Evolutionary conservation across 2,113 vertebrate species (phyloP), one percentile per base, ranked within the genome.

Genomic region (Romanogobio albipinnatus): DNA sequence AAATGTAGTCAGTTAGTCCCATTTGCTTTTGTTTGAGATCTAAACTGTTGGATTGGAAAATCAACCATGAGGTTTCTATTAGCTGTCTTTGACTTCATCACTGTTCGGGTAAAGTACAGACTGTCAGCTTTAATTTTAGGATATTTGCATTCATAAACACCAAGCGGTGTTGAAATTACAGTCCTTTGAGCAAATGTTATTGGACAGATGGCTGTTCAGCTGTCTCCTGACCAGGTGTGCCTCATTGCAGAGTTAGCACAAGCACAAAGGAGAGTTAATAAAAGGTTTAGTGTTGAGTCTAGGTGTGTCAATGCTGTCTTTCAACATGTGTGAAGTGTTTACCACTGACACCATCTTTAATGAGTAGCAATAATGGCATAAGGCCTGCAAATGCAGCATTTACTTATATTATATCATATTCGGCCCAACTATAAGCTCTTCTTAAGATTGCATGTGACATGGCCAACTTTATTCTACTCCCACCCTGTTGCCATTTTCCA

Each of bases 111-210:
- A 36, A 68, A 82, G 24, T 36, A 53, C 26, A 68, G 62, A 53
- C 47, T n/a, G 64, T 53, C 80, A 9, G 2, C 64, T 82, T 82
- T 87, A 85, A 87, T 76, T 58, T 71, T n/a, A 82, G 49, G 66
- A 71, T 58, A 43, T 71, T 71, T 71, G 7, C 43, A 68, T 33
- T 36, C 66, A 82, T 9, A 82, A 82, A 71, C 64, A 70, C 68
- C 45, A 70, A 82, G 29, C 26, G 9, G 2, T 43, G 66, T 71
- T 82, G 66, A 82, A 82, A 73, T 24, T 15, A 53, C 33, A 39
- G 81, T 22, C 19, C 29, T 58, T 39, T 71, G 29, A 24, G 19
- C 15, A 39, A 71, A 43, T n/a, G 66, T 82, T 26, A 82, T 71
- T 70, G 66, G 49, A 70, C 64, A 82, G 49, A 66, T 82, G 81